Conservation (phyloP, 2,797 vertebrate genomes). For the Octomys mimax region DNA sequence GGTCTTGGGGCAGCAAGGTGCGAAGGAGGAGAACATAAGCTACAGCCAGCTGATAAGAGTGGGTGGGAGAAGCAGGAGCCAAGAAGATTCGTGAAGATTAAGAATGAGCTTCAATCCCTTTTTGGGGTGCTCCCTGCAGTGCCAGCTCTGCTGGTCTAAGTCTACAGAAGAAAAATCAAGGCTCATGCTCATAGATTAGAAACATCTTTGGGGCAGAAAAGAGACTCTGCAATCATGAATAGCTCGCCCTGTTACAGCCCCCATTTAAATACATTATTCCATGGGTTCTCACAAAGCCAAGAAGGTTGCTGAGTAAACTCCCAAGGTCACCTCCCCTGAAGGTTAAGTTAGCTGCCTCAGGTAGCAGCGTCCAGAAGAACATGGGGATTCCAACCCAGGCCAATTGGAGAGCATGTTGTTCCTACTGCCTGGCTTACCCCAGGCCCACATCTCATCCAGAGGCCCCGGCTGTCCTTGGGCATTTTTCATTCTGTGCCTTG, state of each 20-base stretch:
- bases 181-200: neutral
- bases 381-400: neutral
- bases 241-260: neutral
- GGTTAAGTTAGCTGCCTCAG: neutral
- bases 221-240: neutral
- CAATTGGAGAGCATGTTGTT: neutral
- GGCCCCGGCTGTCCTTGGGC: neutral
- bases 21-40: neutral
- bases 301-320: neutral
- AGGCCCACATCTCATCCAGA: neutral
- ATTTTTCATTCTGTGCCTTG: neutral
- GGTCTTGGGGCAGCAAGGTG: neutral
- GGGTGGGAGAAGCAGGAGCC: neutral
- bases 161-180: neutral
- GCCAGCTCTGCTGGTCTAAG: neutral
- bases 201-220: neutral
- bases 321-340: conserved; percentile 22
- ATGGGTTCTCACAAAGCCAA: neutral
- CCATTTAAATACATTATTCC: neutral
- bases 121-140: neutral
- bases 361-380: neutral
- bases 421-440: neutral
- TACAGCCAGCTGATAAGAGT: neutral
- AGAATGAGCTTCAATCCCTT: neutral
- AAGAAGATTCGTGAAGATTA: conserved; percentile 43